Percentiles rank a stretch among this genome's conserved stretches.
These are phyloP conservation scores for Micrastur ruficollis DNA, from an alignment of 2,797 vertebrate genomes.

Conservation along the genomic window DNA sequence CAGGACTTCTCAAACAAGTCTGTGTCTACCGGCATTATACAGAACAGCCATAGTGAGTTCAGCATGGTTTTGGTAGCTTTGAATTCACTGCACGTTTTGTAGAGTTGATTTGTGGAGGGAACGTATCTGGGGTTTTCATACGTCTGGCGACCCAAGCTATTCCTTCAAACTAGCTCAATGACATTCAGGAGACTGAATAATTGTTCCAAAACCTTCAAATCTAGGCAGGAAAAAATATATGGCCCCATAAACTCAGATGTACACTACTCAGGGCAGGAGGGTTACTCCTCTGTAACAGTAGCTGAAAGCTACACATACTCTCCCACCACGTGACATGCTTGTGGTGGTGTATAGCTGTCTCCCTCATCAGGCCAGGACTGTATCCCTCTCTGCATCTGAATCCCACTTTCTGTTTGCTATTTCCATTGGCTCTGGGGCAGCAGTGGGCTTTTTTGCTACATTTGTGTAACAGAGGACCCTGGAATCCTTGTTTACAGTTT, in stretches of 20 bases:
- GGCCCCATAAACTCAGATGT: background rate
- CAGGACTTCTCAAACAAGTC: background rate
- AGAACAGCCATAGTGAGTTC: background rate
- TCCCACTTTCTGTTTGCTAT: background rate
- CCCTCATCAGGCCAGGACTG: background rate
- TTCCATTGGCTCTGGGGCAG: background rate
- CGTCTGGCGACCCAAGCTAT: background rate
- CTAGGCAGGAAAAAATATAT: background rate
- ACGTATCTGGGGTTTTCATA: background rate
- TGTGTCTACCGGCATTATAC: background rate
- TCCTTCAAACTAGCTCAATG: background rate
- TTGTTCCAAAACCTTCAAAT: background rate
- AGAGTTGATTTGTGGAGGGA: background rate
- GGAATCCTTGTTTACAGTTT: background rate
- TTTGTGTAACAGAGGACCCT: background rate
- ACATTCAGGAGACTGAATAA: background rate
- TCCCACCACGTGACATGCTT: accelerated
- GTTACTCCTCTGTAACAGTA: background rate
- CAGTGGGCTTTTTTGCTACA: background rate
- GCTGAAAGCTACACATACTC: accelerated
- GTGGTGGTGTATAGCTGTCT: background rate
- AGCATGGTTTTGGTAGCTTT: background rate
- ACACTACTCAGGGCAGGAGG: background rate
- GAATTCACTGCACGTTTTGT: background rate
- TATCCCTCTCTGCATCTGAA: background rate